Evolutionary conservation across 2,888 invertebrate genomes (phyloP).

Genomic region (Diarsia brunnea): DNA sequence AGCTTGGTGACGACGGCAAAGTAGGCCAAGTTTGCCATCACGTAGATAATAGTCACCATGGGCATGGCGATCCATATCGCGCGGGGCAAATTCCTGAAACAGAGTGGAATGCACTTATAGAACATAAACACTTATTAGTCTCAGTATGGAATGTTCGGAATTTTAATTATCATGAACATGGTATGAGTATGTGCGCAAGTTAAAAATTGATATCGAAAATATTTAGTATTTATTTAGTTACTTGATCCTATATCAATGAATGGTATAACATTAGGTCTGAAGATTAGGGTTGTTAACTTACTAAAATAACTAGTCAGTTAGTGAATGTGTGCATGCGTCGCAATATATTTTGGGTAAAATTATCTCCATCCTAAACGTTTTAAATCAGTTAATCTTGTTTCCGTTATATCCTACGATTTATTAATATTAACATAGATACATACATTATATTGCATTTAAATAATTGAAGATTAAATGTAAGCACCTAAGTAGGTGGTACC

Average conservation of each 20-base stretch:
- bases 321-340: background rate
- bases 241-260: slow-evolving; percentile 21
- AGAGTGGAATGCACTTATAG: slow-evolving; percentile 48
- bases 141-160: slow-evolving; percentile 19
- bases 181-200: slow-evolving; percentile 7
- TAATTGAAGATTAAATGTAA: background rate
- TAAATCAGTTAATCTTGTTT: background rate
- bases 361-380: background rate
- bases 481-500: background rate
- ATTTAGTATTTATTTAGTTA: background rate
- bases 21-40: slow-evolving; percentile 97
- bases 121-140: slow-evolving; percentile 57
- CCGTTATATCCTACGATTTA: background rate
- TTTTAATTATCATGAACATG: slow-evolving; percentile 10
- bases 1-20: slow-evolving; percentile 95
- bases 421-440: background rate
- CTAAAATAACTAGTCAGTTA: background rate
- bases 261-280: slow-evolving; percentile 1
- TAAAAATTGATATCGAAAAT: background rate
- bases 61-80: slow-evolving; percentile 99
- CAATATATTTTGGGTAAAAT: background rate
- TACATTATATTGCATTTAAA: background rate
- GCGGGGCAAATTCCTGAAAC: slow-evolving; percentile 96
- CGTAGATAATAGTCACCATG: slow-evolving; percentile 96
- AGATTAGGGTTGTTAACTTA: background rate